phyloP scores from a whole-genome alignment of 2,888 invertebrate genomes.

The Galerucella nymphaeae region DNA sequence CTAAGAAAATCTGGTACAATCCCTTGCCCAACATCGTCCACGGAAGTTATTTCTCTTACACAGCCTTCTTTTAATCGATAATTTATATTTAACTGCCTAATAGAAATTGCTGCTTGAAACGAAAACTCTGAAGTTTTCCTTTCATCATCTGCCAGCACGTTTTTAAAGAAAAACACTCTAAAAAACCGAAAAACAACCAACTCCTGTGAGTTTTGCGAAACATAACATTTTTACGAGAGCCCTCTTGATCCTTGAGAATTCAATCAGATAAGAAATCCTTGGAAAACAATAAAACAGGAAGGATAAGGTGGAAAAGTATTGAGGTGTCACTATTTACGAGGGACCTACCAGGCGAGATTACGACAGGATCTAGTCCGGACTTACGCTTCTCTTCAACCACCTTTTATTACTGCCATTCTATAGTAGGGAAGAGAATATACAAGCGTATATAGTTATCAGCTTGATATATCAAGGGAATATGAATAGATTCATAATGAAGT shows the following conservation, averaged over 20 bases:
- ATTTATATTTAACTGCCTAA: too few relatives aligned
- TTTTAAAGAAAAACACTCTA: slow-evolving; percentile 22
- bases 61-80: too few relatives aligned
- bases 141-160: not conserved
- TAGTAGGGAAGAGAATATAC: slow-evolving; percentile 12
- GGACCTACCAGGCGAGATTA: slow-evolving; percentile 49
- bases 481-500: not conserved
- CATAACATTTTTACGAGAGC: slow-evolving; percentile 55
- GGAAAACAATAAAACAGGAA: slow-evolving; percentile 58
- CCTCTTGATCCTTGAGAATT: slow-evolving; percentile 56
- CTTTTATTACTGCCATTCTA: slow-evolving; percentile 55
- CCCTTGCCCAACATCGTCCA: too few relatives aligned
- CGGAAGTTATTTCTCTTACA: too few relatives aligned
- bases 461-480: slow-evolving; percentile 5
- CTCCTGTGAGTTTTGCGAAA: slow-evolving; percentile 24
- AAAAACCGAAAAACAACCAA: slow-evolving; percentile 14
- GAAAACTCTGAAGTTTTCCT: not conserved
- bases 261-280: slow-evolving; percentile 61
- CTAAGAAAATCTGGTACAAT: too few relatives aligned
- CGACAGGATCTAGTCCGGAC: slow-evolving; percentile 43
- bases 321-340: slow-evolving; percentile 54
- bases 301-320: slow-evolving; percentile 52
- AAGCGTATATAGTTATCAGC: slow-evolving; percentile 12
- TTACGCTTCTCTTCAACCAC: slow-evolving; percentile 47
- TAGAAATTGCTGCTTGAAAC: not conserved